Percentiles rank a stretch among this genome's conserved stretches.
Evolutionary conservation across 2,888 invertebrate species (phyloP).

Genomic region (Hermaeophaga mercurialis): DNA sequence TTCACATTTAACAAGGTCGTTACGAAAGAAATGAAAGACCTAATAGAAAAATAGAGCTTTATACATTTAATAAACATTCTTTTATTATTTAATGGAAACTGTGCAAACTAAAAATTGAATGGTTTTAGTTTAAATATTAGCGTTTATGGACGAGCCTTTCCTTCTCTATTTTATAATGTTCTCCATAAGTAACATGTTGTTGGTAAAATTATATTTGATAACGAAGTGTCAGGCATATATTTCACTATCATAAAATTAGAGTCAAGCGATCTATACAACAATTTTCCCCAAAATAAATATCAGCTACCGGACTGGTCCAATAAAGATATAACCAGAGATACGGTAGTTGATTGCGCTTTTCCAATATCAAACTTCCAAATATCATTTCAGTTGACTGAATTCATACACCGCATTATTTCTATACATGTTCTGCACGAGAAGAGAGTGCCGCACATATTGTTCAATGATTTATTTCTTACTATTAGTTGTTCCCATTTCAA

Average conservation of each 20-base stretch:
- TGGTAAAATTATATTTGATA: too few species aligned
- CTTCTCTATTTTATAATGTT: too few species aligned
- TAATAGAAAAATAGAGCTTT: too few species aligned
- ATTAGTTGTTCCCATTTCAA: constrained; percentile 51
- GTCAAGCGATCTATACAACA: constrained; percentile 1
- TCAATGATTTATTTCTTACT: constrained; percentile 49
- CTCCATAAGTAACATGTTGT: too few species aligned
- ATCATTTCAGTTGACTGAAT: constrained; percentile 44
- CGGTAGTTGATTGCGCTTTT: constrained; percentile 39
- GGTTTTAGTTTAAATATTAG: too few species aligned
- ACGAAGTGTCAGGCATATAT: not conserved
- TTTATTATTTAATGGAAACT: too few species aligned
- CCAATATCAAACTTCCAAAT: constrained; percentile 46
- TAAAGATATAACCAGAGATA: constrained; percentile 37
- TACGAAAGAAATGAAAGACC: not conserved
- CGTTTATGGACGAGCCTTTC: too few species aligned
- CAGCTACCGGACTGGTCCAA: constrained; percentile 21
- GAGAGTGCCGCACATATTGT: constrained; percentile 41
- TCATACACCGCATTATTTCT: constrained; percentile 45
- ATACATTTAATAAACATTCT: too few species aligned
- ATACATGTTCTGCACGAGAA: constrained; percentile 9
- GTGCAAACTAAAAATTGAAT: too few species aligned
- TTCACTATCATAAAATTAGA: not conserved
- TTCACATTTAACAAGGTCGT: constrained; percentile 14
- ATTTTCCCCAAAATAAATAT: constrained; percentile 24